Percentiles rank a stretch among this genome's conserved stretches.
Evolutionary conservation across 2,888 invertebrate genomes (phyloP).

Genomic region (Poecilus cupreus): DNA sequence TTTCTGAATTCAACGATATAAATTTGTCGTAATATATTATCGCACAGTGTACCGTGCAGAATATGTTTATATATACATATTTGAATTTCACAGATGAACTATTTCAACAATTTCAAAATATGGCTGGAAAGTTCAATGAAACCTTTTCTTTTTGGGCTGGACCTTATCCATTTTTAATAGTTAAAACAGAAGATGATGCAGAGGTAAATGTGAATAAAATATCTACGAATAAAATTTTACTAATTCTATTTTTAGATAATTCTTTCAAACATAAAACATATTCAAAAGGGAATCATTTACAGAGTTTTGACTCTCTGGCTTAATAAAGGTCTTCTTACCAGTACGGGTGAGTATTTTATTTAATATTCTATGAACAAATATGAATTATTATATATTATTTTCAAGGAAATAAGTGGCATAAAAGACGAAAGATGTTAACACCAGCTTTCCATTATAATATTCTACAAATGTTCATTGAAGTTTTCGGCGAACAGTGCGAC

Average conservation of each 20-base stretch:
- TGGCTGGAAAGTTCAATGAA: neutral
- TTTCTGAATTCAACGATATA: no score
- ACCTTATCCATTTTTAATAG: neutral
- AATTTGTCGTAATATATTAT: no score
- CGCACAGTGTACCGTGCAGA: no score
- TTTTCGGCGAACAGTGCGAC: constrained; percentile 72
- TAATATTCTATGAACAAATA: no score
- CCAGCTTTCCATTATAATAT: no score
- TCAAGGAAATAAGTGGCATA: constrained; percentile 76
- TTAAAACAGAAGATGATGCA: constrained; percentile 39
- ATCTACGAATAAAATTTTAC: neutral
- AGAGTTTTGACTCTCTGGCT: constrained; percentile 69
- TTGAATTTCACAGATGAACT: constrained; percentile 1
- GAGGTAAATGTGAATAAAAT: constrained; percentile 9
- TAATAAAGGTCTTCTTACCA: no score
- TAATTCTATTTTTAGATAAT: constrained; percentile 64
- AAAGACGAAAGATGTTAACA: no score
- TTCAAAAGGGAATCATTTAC: constrained; percentile 68
- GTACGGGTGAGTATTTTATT: constrained; percentile 68
- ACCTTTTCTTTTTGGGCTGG: constrained; percentile 10
- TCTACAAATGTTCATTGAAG: constrained; percentile 70
- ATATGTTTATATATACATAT: no score
- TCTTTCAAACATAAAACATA: constrained; percentile 67
- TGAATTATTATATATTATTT: no score
- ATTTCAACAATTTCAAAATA: neutral